A percentile compares a stretch with the other conserved stretches of the same genome.
Conservation (phyloP, 2,113 vertebrate species). For the Rattus norvegicus region GRCr8 NC_086023.1:71406001-71406500, state of each 20-base stretch:
- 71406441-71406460: background rate
- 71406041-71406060: too few species aligned
- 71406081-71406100: too few species aligned
- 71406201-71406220: background rate
- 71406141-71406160: too few species aligned
- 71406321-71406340: background rate
- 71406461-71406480: background rate
- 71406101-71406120: too few species aligned
- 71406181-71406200: background rate
- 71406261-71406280: constrained; percentile 25
- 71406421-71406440: background rate
- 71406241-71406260: background rate
- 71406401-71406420: background rate
- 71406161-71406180: too few species aligned
- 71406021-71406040: too few species aligned
- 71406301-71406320: background rate
- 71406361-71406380: background rate
- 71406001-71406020: too few species aligned
- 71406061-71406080: too few species aligned
- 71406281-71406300: background rate
- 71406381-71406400: background rate
- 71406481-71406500: background rate
- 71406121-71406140: too few species aligned
- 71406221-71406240: background rate
- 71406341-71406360: background rate